Conservation (phyloP, 2,797 vertebrate genomes). For the Caiman crocodilus region DNA sequence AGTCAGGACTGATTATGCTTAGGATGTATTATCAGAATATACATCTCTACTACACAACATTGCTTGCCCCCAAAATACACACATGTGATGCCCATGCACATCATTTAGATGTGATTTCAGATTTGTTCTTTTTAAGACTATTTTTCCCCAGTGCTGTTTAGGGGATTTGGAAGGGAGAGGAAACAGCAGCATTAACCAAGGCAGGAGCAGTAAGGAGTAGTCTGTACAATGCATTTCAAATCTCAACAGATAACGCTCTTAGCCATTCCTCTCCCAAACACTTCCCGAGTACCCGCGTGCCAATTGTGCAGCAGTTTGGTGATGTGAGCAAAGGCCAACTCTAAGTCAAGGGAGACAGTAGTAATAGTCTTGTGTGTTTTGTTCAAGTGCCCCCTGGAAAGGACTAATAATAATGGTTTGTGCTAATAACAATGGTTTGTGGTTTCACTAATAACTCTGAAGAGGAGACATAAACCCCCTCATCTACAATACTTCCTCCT, state of each 20-base stretch:
- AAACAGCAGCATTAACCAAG: background rate
- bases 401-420: too few relatives aligned
- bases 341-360: background rate
- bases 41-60: background rate
- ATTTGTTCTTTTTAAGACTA: background rate
- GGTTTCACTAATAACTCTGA: background rate
- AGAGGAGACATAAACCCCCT: background rate
- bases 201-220: background rate
- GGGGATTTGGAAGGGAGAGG: background rate
- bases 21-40: background rate
- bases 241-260: background rate
- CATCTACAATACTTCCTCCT: background rate
- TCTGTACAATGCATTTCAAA: background rate
- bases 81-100: background rate
- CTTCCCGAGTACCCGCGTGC: background rate
- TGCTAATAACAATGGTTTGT: background rate
- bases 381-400: background rate
- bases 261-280: background rate
- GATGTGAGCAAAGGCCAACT: background rate
- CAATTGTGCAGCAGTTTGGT: background rate
- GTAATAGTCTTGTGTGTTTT: background rate
- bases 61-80: background rate
- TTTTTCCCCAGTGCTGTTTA: background rate
- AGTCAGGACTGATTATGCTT: background rate
- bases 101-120: background rate